These are phyloP conservation scores for Drosophila sordidula DNA, from an alignment of 2,888 invertebrate species.

Conservation along the genomic window DNA sequence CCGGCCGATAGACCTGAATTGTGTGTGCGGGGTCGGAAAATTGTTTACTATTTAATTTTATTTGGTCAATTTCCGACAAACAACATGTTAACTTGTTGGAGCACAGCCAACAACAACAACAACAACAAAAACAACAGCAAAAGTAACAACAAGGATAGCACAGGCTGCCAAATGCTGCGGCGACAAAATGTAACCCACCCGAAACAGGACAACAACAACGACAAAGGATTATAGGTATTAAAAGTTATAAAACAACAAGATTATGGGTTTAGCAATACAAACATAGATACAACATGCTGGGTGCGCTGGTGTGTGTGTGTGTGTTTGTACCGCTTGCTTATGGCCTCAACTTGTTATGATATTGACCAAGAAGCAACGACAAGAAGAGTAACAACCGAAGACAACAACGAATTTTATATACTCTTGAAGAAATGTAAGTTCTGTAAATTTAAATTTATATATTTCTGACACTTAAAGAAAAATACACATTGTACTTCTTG, in stretches of 20 bases:
- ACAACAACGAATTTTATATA: conserved; percentile 10
- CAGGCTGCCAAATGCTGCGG: conserved; percentile 46
- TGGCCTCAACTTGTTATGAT: conserved; percentile 44
- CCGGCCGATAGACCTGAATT: conserved; percentile 20
- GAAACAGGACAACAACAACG: conserved; percentile 26
- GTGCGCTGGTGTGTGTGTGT: not conserved
- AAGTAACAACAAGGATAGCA: conserved; percentile 31
- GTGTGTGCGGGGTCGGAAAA: conserved; percentile 29
- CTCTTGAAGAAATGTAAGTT: conserved; percentile 1
- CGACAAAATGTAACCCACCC: conserved; percentile 48
- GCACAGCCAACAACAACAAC: conserved; percentile 24
- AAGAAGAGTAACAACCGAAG: conserved; percentile 5
- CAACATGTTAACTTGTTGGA: conserved; percentile 69
- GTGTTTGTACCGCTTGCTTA: conserved; percentile 17
- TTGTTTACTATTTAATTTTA: conserved; percentile 72
- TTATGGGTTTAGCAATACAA: conserved; percentile 68
- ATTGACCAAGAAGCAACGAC: conserved; percentile 36
- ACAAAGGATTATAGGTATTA: conserved; percentile 75
- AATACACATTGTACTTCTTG: too few relatives aligned
- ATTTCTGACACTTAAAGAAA: too few relatives aligned
- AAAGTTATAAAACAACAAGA: conserved; percentile 80
- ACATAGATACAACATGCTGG: conserved; percentile 33
- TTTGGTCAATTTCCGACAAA: conserved; percentile 74
- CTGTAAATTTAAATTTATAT: not conserved
- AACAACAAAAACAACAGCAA: conserved; percentile 23